phyloP scores from a whole-genome alignment of 37 sponge, comb jelly and placozoan species.

The Ianthella basta region DNA sequence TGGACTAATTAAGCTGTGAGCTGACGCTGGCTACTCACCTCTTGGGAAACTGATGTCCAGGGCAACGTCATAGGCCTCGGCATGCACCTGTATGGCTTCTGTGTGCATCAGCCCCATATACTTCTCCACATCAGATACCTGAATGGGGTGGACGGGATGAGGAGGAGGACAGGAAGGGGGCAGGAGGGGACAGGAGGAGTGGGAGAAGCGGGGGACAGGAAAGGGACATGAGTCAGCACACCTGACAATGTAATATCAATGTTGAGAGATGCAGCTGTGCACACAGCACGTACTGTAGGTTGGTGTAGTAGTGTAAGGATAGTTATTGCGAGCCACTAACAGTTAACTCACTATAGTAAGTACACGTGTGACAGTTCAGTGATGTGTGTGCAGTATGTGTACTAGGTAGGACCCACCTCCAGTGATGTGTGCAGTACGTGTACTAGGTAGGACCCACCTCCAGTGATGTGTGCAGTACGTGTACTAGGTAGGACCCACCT shows the following conservation, averaged over 20 bases:
- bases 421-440: no score
- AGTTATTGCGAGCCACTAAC: no score
- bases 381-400: no score
- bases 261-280: no score
- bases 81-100: constrained; percentile 79
- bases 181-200: background rate
- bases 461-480: no score
- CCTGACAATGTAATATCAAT: background rate
- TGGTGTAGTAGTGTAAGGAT: no score
- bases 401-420: no score
- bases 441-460: no score
- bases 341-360: no score
- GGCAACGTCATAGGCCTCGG: constrained; percentile 98
- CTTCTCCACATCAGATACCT: constrained; percentile 91
- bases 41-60: constrained; percentile 95
- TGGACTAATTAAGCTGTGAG: background rate
- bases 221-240: background rate
- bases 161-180: background rate
- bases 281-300: no score
- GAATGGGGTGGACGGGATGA: background rate
- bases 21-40: constrained; percentile 42
- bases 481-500: no score
- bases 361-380: no score
- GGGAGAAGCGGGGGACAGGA: background rate
- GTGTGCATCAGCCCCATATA: constrained; percentile 91